phyloP scores from a whole-genome alignment of 2,797 vertebrate species.

The Otolemur crassicaudatus region DNA sequence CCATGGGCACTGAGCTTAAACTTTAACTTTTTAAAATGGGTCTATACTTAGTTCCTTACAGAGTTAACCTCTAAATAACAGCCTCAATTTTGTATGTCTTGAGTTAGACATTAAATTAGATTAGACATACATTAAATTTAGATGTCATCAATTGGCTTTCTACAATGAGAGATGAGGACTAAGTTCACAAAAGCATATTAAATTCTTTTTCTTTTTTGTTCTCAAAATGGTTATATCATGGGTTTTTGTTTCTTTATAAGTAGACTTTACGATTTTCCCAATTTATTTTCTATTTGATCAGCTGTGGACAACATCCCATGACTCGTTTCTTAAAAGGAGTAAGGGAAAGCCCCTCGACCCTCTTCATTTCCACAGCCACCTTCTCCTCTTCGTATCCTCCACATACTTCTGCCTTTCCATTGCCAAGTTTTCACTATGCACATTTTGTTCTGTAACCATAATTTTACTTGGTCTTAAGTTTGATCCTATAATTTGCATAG shows the following conservation, averaged over 20 bases:
- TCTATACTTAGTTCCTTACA: neutral
- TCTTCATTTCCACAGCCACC: too few species aligned
- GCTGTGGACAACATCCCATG: too few species aligned
- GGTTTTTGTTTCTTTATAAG: neutral
- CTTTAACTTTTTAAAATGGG: neutral
- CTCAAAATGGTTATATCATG: neutral
- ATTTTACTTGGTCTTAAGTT: neutral
- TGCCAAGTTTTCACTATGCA: neutral
- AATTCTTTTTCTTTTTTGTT: neutral
- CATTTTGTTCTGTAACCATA: neutral
- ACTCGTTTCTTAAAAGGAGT: neutral
- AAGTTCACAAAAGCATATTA: neutral
- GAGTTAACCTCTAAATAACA: neutral
- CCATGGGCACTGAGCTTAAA: neutral
- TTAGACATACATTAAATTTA: neutral
- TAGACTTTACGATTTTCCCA: neutral
- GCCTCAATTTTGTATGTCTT: neutral
- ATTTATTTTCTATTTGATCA: neutral
- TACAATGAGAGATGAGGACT: neutral
- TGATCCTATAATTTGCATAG: neutral
- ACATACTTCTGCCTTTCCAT: neutral
- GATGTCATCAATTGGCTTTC: neutral
- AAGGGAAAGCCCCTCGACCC: too few species aligned
- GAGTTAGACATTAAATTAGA: too few species aligned
- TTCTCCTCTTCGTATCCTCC: neutral